These are phyloP conservation scores for Torymus aiolomorphi DNA, from an alignment of 2,888 invertebrate genomes.

Conservation along the genomic window DNA sequence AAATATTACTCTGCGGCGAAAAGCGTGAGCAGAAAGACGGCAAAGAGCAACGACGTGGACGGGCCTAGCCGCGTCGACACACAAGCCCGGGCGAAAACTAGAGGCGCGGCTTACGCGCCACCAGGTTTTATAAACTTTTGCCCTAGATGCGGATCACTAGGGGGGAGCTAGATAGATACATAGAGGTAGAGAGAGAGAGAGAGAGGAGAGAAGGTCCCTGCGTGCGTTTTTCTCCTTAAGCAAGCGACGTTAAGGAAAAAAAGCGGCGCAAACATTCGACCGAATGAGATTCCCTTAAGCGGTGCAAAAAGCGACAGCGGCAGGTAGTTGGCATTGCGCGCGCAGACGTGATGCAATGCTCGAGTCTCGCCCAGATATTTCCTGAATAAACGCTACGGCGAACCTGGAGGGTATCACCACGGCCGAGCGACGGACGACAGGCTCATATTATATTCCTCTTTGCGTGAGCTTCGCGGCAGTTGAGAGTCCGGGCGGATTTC, in stretches of 20 bases:
- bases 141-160: constrained; percentile 52
- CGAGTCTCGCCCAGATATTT: constrained; percentile 70
- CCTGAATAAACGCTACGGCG: constrained; percentile 68
- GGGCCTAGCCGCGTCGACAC: constrained; percentile 25
- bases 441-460: too few relatives aligned
- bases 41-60: not conserved
- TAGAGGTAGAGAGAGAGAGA: too few relatives aligned
- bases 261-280: constrained; percentile 45
- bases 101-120: constrained; percentile 61
- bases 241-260: constrained; percentile 20
- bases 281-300: constrained; percentile 71
- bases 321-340: constrained; percentile 37
- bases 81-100: constrained; percentile 66
- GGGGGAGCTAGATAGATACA: constrained; percentile 51
- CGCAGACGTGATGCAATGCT: constrained; percentile 67
- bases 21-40: not conserved
- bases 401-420: constrained; percentile 8
- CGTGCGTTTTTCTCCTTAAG: constrained; percentile 58
- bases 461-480: too few relatives aligned
- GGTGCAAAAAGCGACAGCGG: constrained; percentile 70
- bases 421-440: not conserved
- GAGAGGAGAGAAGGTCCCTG: constrained; percentile 6
- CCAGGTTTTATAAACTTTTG: constrained; percentile 73
- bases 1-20: not conserved
- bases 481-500: too few relatives aligned